A percentile compares a stretch with the other conserved stretches of the same genome.
phyloP scores from a whole-genome alignment of 2,888 invertebrate species.

The Agrochola macilenta region DNA sequence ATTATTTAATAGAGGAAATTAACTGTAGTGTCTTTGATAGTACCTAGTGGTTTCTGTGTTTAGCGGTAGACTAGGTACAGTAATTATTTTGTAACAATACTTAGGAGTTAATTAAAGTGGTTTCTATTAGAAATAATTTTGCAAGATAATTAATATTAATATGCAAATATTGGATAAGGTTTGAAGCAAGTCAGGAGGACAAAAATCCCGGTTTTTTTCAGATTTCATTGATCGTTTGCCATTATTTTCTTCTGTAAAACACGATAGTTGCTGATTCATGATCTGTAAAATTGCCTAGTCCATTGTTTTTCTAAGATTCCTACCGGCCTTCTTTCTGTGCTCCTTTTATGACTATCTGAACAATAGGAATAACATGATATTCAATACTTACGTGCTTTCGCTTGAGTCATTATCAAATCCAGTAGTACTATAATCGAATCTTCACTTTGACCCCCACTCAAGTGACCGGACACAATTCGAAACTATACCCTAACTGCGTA shows the following conservation, averaged over 20 bases:
- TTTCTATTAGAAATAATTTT: not conserved
- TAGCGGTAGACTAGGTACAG: not conserved
- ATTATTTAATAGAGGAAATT: slow-evolving; percentile 3
- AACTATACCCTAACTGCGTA: no score
- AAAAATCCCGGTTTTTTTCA: no score
- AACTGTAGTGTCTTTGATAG: not conserved
- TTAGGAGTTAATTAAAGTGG: not conserved
- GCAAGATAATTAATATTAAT: no score
- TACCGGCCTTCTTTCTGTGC: not conserved
- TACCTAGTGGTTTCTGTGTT: not conserved
- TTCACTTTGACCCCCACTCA: not conserved
- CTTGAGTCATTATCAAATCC: not conserved
- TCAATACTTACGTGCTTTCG: no score
- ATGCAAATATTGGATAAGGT: not conserved
- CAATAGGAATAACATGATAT: not conserved
- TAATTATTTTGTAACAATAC: not conserved
- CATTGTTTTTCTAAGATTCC: not conserved
- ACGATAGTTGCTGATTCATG: not conserved
- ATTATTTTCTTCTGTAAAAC: not conserved
- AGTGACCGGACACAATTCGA: not conserved
- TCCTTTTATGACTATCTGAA: not conserved
- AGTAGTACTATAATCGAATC: not conserved
- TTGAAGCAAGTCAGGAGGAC: not conserved
- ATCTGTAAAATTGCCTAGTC: not conserved
- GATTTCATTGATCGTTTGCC: not conserved